A percentile compares a stretch with the other conserved stretches of the same genome.
Evolutionary conservation across 2,113 vertebrate genomes (phyloP).

Genomic region (Dendropsophus ebraccatus): DNA sequence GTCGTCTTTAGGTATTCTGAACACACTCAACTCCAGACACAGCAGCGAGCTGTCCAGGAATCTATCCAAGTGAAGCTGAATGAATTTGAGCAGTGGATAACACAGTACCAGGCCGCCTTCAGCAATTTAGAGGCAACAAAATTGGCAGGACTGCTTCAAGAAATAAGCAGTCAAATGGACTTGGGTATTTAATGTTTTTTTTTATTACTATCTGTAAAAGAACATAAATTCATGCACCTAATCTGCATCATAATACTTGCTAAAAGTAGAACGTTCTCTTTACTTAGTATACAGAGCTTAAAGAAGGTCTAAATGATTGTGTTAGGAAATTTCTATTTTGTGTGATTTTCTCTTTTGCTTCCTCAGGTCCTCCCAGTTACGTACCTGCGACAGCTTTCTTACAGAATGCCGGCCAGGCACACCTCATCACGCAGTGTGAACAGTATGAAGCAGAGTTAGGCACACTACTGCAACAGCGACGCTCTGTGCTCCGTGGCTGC

Average conservation of each 20-base stretch:
- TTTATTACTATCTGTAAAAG: slow-evolving; percentile 17
- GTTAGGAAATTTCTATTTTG: no score
- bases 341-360: no score
- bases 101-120: slow-evolving; percentile 96
- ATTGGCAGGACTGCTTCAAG: slow-evolving; percentile 94
- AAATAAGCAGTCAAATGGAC: slow-evolving; percentile 95
- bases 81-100: slow-evolving; percentile 96
- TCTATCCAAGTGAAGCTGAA: slow-evolving; percentile 93
- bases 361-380: slow-evolving; percentile 93
- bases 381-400: slow-evolving; percentile 95
- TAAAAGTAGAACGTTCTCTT: not conserved
- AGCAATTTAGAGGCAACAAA: slow-evolving; percentile 92
- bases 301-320: not conserved
- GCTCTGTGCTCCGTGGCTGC: slow-evolving; percentile 85
- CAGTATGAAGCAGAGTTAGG: slow-evolving; percentile 90
- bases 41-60: slow-evolving; percentile 92
- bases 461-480: slow-evolving; percentile 89
- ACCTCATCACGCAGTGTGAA: slow-evolving; percentile 94
- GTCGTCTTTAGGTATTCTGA: slow-evolving; percentile 86
- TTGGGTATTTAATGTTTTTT: slow-evolving; percentile 87
- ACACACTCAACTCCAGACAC: slow-evolving; percentile 92
- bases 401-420: slow-evolving; percentile 96
- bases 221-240: not conserved
- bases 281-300: not conserved
- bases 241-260: not conserved